Base-by-base conservation (phyloP, 1,140 invertebrate genomes). In the Tetramorium parvispinum region DNA sequence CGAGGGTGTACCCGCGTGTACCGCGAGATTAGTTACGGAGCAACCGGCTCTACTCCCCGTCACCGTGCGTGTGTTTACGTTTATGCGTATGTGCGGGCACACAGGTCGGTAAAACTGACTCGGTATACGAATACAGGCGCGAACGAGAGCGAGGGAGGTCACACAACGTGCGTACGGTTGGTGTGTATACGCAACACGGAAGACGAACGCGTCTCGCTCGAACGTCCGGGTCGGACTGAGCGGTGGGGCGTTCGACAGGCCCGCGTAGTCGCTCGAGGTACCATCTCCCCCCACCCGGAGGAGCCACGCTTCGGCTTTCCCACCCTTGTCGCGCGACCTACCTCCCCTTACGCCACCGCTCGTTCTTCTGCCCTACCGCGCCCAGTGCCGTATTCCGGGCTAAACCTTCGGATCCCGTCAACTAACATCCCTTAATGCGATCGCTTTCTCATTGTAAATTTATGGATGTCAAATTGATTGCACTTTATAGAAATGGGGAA, bases 171-270 rank as follows among this genome's bases (percentile, higher is more conserved):
- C 86, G 85, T 81, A 81, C 59, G 73, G 70, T 27, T 66, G 68
- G 21, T 66, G 83, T 75, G 78, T 77, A 51, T 81, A 87, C 75
- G 88, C 75, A 51, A 51, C 40, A 61, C 85, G 46, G 63, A 87
- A 90, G 85, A 93, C 70, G 73, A 91, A 90, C 91, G 90, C 93
- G 93, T 92, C 92, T 94, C 93, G 91, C 91, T 93, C 91, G 92
- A 92, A 92, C 91, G 94, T 94, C 94, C 94, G 94, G 94, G 92
- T 93, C 91, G 93, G 92, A 94, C 94, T 94, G 93, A 94, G 87
- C 88, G 40, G 73, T 85, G 87, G 88, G 89, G 85, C 88, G 85
- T 73, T 70, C 85, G 70, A 83, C 88, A 88, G 88, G 89, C 78
- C 86, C 82, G 71, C 65, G 85, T 88, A 91, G 85, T 85, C 88